phyloP scores from a whole-genome alignment of 2,797 vertebrate species.

The Darevskia mixta region DNA sequence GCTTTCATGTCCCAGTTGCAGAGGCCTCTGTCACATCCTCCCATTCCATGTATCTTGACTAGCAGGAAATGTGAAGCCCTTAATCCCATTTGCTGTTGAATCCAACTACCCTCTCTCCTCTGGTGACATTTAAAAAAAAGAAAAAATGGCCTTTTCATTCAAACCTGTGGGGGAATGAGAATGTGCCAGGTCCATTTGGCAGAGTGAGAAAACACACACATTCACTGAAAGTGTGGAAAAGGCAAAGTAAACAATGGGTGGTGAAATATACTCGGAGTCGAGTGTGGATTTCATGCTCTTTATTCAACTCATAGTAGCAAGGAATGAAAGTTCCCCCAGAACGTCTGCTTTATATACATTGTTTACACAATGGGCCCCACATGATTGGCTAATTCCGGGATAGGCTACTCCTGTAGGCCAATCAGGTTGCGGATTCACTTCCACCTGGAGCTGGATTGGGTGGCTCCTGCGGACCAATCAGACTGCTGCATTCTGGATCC shows the following conservation, averaged over 20 bases:
- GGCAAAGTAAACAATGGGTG: conserved; percentile 47
- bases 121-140: fast-evolving
- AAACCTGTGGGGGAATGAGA: conserved; percentile 18
- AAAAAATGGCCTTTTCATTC: conserved; percentile 25
- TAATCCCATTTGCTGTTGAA: conserved; percentile 4
- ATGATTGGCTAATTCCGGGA: too few species aligned
- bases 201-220: neutral
- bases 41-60: neutral
- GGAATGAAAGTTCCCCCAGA: too few species aligned
- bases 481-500: too few species aligned
- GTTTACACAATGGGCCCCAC: too few species aligned
- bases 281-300: too few species aligned
- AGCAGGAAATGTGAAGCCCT: neutral
- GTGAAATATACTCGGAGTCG: too few species aligned
- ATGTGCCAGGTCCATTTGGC: conserved; percentile 41
- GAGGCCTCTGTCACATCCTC: fast-evolving
- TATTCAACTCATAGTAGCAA: too few species aligned
- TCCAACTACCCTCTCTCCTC: neutral
- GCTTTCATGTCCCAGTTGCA: neutral
- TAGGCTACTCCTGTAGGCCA: too few species aligned
- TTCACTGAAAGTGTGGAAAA: conserved; percentile 21
- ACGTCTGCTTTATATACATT: too few species aligned
- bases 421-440: too few species aligned
- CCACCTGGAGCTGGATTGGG: too few species aligned
- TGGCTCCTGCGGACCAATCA: too few species aligned